These are phyloP conservation scores for Helostoma temminkii DNA, from an alignment of 2,797 vertebrate species.

Conservation along the genomic window DNA sequence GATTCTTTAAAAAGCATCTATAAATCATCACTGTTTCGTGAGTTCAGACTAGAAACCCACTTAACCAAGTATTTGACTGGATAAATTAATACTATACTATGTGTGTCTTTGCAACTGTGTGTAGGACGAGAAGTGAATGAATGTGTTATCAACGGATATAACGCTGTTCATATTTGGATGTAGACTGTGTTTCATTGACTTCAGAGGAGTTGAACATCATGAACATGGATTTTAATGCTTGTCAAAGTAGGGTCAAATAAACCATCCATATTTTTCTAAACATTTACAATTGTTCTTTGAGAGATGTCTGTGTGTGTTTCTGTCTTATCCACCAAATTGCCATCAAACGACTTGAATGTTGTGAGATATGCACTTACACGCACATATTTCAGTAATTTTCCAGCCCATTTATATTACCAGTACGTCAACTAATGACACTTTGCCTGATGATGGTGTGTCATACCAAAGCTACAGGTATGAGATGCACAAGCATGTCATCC, in stretches of 20 bases:
- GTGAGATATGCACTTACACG: background rate
- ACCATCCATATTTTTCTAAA: constrained; percentile 88
- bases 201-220: constrained; percentile 70
- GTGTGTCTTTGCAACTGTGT: constrained; percentile 80
- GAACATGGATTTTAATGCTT: constrained; percentile 80
- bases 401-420: too few relatives aligned
- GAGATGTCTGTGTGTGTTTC: constrained; percentile 56
- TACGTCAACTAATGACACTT: too few relatives aligned
- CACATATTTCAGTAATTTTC: too few relatives aligned
- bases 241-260: constrained; percentile 86
- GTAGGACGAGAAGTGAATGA: constrained; percentile 80
- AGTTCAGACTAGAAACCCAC: constrained; percentile 85
- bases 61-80: constrained; percentile 82
- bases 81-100: constrained; percentile 82
- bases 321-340: constrained; percentile 14
- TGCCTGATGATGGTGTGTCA: too few relatives aligned
- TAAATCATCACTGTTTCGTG: constrained; percentile 81
- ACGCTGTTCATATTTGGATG: constrained; percentile 84
- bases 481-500: too few relatives aligned
- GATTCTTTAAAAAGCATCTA: constrained; percentile 76
- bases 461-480: too few relatives aligned
- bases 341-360: background rate
- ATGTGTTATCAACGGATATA: constrained; percentile 77
- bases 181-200: constrained; percentile 84
- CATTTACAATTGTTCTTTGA: constrained; percentile 56